Base-by-base conservation (phyloP, 2,113 vertebrate genomes). In the Muntiacus muntjak region DNA sequence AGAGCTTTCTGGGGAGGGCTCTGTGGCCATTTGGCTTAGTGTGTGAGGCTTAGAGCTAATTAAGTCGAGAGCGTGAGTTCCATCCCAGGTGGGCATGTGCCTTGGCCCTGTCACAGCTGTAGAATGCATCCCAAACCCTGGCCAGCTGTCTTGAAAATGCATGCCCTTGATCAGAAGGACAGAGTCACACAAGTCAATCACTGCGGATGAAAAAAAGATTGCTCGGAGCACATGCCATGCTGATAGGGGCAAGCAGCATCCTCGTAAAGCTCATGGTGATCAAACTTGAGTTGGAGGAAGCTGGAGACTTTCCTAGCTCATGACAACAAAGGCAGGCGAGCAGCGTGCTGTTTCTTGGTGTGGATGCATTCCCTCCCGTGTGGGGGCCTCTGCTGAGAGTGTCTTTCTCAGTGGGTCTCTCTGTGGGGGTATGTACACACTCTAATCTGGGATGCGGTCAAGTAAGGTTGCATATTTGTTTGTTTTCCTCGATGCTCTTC, bases 381-480 rank as follows among this genome's bases (percentile, higher is more conserved):
- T 2, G 7, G 92, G 28, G 33, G 15, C 1, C 40, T 94, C 60
- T 84, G 43, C 4, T 52, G 13, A 86, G 23, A 76, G 50, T 10
- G 81, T 67, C 9, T 81, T 47, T 87, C 94, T 95, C 92, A 79
- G 67, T 83, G 43, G 81, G 54, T 78, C 11, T 89, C 13, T 55
- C 52, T 74, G 52, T 91, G n/a, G n/a, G 76, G 58, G n/a, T 58
- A 36, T 23, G 17, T 7, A 62, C 55, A 82, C 15, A 11, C 55
- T 78, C 88, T 93, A 87, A 95, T 88, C 76, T 55, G 64, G 57
- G 58, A 96, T 57, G 50, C 15, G 57, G 89, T 81, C n/a, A 94
- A 94, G 52, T 76, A 82, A 57, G 23, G 62, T 1, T 8, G 6
- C 7, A 50, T 45, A 57, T 71, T 93, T 74, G 19, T 85, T 60